Conservation (phyloP, 2,113 vertebrate species). For the Gallinago jamesoni region DNA sequence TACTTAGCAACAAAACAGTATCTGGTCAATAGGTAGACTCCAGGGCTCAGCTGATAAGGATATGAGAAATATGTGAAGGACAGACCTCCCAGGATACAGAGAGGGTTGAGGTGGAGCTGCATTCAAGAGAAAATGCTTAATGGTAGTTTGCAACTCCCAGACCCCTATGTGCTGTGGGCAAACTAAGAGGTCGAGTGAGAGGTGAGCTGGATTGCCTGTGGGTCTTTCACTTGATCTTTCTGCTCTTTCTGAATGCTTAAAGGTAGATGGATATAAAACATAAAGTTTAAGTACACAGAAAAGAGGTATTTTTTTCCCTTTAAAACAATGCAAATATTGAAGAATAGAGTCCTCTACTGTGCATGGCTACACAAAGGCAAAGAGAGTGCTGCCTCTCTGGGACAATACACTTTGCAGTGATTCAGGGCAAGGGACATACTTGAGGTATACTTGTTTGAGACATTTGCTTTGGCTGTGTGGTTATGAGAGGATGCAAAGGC, state of each 20-base stretch:
- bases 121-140: background rate
- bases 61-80: background rate
- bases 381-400: background rate
- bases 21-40: background rate
- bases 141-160: fast-evolving
- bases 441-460: background rate
- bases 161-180: background rate
- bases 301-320: background rate
- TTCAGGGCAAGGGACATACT: background rate
- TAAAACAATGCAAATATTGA: background rate
- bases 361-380: background rate
- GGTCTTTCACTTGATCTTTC: background rate
- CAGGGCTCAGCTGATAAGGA: background rate
- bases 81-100: background rate
- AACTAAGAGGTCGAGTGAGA: background rate
- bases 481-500: background rate
- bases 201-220: background rate
- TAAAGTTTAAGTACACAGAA: background rate
- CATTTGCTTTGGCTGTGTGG: background rate
- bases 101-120: background rate
- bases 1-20: background rate
- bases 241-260: background rate
- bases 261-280: background rate
- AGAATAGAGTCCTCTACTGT: fast-evolving
- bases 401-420: too few relatives aligned